phyloP scores from a whole-genome alignment of 2,113 vertebrate genomes.

The Panthera uncia region DNA sequence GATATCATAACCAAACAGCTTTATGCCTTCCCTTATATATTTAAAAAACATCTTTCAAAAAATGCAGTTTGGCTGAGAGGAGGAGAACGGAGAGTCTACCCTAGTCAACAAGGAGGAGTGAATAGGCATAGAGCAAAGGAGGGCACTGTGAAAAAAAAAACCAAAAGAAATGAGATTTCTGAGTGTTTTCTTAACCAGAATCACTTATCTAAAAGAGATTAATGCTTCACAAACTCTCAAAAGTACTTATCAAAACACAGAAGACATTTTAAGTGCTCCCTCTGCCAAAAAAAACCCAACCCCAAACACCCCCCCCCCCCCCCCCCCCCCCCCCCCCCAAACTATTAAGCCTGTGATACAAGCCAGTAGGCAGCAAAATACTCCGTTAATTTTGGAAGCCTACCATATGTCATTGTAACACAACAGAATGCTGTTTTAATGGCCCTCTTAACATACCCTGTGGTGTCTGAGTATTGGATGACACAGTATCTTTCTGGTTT shows the following conservation, averaged over 20 bases:
- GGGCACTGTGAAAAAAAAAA: neutral
- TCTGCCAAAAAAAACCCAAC: neutral
- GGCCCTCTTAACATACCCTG: constrained; percentile 18
- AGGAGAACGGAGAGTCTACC: neutral
- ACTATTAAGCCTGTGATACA: constrained; percentile 36
- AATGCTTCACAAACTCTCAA: constrained; percentile 1
- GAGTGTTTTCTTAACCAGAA: constrained; percentile 3
- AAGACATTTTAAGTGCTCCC: constrained; percentile 20
- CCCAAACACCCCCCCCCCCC: neutral
- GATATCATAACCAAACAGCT: neutral
- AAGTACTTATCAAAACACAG: constrained; percentile 43
- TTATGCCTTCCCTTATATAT: neutral
- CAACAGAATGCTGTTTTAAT: constrained; percentile 14
- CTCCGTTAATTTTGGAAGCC: constrained; percentile 64
- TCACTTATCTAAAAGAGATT: neutral
- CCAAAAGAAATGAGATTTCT: neutral
- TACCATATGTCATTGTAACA: constrained; percentile 49
- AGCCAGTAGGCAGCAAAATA: constrained; percentile 61
- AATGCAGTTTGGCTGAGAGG: neutral
- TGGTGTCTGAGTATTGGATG: constrained; percentile 1
- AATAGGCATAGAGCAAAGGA: neutral
- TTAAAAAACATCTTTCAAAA: neutral
- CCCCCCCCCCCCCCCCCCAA: accelerated
- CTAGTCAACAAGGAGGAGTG: neutral
- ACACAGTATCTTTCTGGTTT: constrained; percentile 35